Conservation (phyloP, 2,888 invertebrate genomes). For the Tethea ocularis region DNA sequence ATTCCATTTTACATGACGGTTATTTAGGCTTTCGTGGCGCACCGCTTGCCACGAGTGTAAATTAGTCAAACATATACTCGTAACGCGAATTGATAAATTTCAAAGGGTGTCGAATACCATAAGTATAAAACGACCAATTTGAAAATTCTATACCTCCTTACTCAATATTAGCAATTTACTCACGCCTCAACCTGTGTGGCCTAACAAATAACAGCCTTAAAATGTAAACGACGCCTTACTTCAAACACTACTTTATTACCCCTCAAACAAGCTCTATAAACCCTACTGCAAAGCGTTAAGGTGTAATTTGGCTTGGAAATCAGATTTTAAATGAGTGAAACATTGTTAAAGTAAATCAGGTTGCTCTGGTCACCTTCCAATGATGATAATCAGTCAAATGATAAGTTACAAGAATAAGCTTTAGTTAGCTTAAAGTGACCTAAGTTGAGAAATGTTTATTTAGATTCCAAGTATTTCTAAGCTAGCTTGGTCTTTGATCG, state of each 20-base stretch:
- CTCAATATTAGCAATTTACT: constrained; percentile 5
- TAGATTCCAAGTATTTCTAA: not conserved
- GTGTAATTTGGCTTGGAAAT: not conserved
- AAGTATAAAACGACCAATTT: not conserved
- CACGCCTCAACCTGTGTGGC: constrained; percentile 20
- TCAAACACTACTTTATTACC: constrained; percentile 10
- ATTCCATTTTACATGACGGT: too few relatives aligned
- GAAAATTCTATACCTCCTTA: not conserved
- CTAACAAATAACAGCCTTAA: constrained; percentile 17
- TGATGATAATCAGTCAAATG: constrained; percentile 28
- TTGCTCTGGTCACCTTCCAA: constrained; percentile 13
- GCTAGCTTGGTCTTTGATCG: not conserved
- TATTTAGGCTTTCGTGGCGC: too few relatives aligned
- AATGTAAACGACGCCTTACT: constrained; percentile 18
- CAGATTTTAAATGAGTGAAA: not conserved
- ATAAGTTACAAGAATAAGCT: constrained; percentile 20
- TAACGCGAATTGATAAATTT: too few relatives aligned
- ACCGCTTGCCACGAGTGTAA: too few relatives aligned
- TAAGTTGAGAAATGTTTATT: not conserved
- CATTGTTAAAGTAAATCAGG: constrained; percentile 12
- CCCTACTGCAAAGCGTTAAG: not conserved
- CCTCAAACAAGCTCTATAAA: not conserved
- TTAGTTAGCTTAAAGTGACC: constrained; percentile 15
- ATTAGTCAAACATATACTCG: too few relatives aligned
- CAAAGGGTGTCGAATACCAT: not conserved